Conservation (phyloP, 2,113 vertebrate genomes). For the Caranx melampygus region DNA sequence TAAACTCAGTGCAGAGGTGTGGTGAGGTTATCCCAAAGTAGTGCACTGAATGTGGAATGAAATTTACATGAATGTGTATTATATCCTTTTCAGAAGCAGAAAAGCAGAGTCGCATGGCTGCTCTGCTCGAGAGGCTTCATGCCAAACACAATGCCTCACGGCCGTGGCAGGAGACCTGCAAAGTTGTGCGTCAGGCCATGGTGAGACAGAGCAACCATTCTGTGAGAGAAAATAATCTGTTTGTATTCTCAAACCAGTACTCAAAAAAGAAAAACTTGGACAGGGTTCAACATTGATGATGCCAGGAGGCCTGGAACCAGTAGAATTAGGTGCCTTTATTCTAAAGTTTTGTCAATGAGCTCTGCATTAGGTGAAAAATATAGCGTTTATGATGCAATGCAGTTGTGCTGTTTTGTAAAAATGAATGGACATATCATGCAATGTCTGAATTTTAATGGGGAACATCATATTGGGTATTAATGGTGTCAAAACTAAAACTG, state of each 20-base stretch:
- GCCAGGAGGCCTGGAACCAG: background rate
- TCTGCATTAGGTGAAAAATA: too few species aligned
- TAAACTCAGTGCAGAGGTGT: background rate
- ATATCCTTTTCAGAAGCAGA: conserved; percentile 77
- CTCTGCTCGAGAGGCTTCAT: conserved; percentile 93
- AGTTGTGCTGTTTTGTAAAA: too few species aligned
- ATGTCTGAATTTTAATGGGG: too few species aligned
- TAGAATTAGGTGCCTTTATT: background rate
- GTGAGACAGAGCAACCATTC: conserved; percentile 79
- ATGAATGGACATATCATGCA: too few species aligned
- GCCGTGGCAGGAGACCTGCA: conserved; percentile 97
- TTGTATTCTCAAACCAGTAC: background rate
- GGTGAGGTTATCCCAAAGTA: background rate
- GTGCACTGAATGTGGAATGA: background rate
- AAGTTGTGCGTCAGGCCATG: conserved; percentile 97
- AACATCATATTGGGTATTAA: too few species aligned
- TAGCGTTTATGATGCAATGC: too few species aligned
- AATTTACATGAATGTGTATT: background rate
- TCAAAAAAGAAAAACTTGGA: background rate
- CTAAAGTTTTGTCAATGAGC: too few species aligned
- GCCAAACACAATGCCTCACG: conserved; percentile 93
- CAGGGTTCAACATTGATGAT: background rate
- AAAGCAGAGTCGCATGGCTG: conserved; percentile 89
- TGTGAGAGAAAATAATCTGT: background rate
- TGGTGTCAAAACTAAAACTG: too few species aligned